Conservation (phyloP, 92 coral and sea anemone species). For the Zoanthus gigantus region DNA sequence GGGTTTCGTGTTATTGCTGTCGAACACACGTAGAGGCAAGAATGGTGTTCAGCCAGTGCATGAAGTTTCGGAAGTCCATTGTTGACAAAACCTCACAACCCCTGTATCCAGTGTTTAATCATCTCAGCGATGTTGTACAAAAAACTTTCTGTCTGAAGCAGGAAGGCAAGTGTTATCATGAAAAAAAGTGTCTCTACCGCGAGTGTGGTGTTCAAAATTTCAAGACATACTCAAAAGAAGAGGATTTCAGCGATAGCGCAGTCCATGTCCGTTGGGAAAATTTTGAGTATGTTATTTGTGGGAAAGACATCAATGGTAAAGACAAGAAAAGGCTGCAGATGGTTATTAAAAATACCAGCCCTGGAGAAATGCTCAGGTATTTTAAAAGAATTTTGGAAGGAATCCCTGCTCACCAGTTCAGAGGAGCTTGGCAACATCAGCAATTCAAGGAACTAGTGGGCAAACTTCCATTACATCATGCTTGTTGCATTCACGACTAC, state of each 20-base stretch:
- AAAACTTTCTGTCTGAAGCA: conserved; percentile 45
- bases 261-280: not conserved
- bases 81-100: conserved; percentile 6
- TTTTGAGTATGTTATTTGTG: not conserved
- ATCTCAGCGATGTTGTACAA: conserved; percentile 35
- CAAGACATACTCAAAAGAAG: not conserved
- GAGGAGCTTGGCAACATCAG: conserved; percentile 7
- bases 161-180: conserved; percentile 24
- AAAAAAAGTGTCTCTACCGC: conserved; percentile 33
- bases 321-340: not conserved
- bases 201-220: not conserved
- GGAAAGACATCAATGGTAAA: not conserved
- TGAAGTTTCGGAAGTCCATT: conserved; percentile 22
- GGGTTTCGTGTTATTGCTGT: conserved; percentile 44
- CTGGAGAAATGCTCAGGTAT: not conserved
- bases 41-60: conserved; percentile 18
- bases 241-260: not conserved
- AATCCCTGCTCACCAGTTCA: not conserved
- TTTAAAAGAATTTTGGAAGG: not conserved
- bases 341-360: not conserved
- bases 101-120: not conserved
- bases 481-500: not conserved
- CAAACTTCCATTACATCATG: not conserved
- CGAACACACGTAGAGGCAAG: not conserved
- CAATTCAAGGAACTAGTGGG: not conserved